Evolutionary conservation across 2,113 vertebrate genomes (phyloP), one percentile per base, ranked within the genome.

Genomic region (Vanacampus margaritifer): DNA sequence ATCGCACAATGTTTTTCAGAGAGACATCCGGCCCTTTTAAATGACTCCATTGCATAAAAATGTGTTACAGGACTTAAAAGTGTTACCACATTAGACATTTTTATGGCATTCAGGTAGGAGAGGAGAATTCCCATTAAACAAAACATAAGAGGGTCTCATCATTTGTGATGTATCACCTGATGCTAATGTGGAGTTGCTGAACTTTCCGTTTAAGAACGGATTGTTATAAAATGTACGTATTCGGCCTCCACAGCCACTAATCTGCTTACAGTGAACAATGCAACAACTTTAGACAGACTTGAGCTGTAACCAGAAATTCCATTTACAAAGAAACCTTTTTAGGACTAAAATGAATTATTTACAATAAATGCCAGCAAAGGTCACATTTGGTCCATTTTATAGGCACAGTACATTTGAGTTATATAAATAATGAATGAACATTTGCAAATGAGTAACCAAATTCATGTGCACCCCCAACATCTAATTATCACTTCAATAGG

Each of bases 211-310:
- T 76, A 37, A 78, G 74, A 71, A 60, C 23, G 73, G 68, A 67
- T 61, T 70, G 37, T 57, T 16, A 50, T 67, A 74, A 82, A 69
- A 79, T 68, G 32, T 72, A 59, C 65, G 62, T 32, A 73, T 71
- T 67, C 58, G 83, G 65, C 74, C 67, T 46, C 62, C 24, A 53
- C 46, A 35, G 39, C 51, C 7, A n/a, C 28, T 83, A 88, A 91
- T 90, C 78, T 80, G 7, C 69, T 88, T 87, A 83, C 3, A 41
- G 41, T 65, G 50, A 88, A 81, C 74, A 81, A 79, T 64, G 37
- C 62, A 62, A 35, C 69, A 72, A 75, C 68, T 82, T 74, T 67
- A 68, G 8, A 14, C 24, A 60, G 39, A 65, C 72, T 74, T 66
- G 11, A 67, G 60, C 60, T 41, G 37, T 43, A 23, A 43, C 23